A percentile compares a stretch with the other conserved stretches of the same genome.
These are phyloP conservation scores for Andrena camellia DNA, from an alignment of 2,888 invertebrate genomes.

Conservation along the genomic window DNA sequence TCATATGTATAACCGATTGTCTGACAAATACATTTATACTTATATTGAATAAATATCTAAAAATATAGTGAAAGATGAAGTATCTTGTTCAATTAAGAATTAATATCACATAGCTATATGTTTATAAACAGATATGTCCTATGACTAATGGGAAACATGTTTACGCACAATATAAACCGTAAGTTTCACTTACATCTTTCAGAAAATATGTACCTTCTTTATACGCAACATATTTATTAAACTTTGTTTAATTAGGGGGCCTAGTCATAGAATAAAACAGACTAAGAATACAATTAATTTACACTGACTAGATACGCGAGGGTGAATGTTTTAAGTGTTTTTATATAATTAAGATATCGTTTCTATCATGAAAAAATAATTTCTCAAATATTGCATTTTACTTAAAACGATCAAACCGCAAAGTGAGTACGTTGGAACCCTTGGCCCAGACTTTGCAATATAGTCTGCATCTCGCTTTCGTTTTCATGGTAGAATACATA, in stretches of 20 bases:
- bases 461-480: slow-evolving; percentile 84
- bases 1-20: slow-evolving; percentile 25
- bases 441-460: slow-evolving; percentile 86
- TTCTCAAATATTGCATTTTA: background rate
- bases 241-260: background rate
- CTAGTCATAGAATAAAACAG: slow-evolving; percentile 4
- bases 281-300: slow-evolving; percentile 11
- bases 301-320: slow-evolving; percentile 45
- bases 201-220: slow-evolving; percentile 3
- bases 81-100: slow-evolving; percentile 4
- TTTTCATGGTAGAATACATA: slow-evolving; percentile 85
- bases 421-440: slow-evolving; percentile 87
- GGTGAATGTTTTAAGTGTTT: slow-evolving; percentile 15
- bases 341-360: background rate
- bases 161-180: background rate
- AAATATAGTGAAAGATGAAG: slow-evolving; percentile 9
- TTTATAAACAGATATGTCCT: slow-evolving; percentile 13
- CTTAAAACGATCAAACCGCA: slow-evolving; percentile 82
- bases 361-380: slow-evolving; percentile 8
- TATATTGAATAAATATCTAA: slow-evolving; percentile 1
- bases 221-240: slow-evolving; percentile 10
- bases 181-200: background rate
- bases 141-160: background rate
- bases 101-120: background rate
- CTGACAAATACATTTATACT: slow-evolving; percentile 14